phyloP scores from a whole-genome alignment of 2,888 invertebrate genomes.

The Allolobophora icterica region DNA sequence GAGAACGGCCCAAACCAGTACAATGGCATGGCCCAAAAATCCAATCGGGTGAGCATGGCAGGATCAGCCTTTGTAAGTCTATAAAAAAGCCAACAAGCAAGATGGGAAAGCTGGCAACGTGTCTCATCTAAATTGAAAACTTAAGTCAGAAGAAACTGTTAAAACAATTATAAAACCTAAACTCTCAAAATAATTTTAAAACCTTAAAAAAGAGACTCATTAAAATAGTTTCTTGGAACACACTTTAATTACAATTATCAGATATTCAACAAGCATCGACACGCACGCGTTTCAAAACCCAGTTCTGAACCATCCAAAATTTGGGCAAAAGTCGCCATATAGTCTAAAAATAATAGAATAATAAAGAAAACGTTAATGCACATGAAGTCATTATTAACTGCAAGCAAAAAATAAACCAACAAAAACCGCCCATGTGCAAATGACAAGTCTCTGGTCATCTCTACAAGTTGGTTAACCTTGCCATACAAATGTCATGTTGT shows the following conservation, averaged over 20 bases:
- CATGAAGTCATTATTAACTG: neutral
- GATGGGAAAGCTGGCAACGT: no score
- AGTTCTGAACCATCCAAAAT: neutral
- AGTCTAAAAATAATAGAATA: neutral
- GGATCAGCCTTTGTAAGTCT: no score
- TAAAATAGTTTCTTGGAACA: neutral
- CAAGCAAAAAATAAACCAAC: neutral
- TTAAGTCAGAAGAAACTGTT: no score
- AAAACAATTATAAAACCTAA: neutral
- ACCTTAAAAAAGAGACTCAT: neutral
- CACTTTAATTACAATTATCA: constrained; percentile 5
- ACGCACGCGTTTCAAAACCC: neutral
- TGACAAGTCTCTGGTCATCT: neutral
- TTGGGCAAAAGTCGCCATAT: neutral
- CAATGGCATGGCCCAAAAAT: no score
- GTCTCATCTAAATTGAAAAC: no score
- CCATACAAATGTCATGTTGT: neutral
- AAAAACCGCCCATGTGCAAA: neutral
- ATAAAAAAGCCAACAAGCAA: no score
- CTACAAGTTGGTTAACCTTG: neutral
- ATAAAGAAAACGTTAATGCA: neutral
- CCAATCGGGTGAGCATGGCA: no score
- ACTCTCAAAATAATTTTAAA: neutral
- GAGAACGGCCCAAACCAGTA: no score
- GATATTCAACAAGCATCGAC: no score